A percentile compares a stretch with the other conserved stretches of the same genome.
Evolutionary conservation across 2,797 vertebrate genomes (phyloP).

Genomic region (Gobionotothen gibberifrons): DNA sequence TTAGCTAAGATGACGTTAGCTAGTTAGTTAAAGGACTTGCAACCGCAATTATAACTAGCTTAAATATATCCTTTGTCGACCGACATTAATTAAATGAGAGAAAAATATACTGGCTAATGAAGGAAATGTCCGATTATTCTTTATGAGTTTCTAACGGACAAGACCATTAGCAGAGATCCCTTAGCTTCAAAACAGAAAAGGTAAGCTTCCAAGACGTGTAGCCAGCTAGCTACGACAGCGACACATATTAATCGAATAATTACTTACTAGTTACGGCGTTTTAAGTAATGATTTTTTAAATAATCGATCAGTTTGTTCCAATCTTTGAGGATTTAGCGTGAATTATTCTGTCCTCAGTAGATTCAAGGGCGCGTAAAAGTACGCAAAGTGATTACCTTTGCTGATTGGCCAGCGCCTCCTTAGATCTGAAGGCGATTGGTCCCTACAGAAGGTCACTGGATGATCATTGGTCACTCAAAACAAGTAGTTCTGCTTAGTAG

Average conservation of each 20-base stretch:
- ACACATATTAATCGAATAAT: neutral
- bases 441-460: neutral
- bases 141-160: neutral
- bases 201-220: neutral
- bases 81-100: too few species aligned
- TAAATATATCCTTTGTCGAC: neutral
- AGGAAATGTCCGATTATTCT: neutral
- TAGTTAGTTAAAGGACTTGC: neutral
- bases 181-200: too few species aligned
- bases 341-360: accelerated
- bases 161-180: neutral
- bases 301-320: neutral
- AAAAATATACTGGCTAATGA: neutral
- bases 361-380: constrained; percentile 11
- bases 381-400: neutral
- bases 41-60: neutral
- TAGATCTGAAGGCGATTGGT: constrained; percentile 47
- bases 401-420: constrained; percentile 28
- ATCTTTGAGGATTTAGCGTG: accelerated
- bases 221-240: neutral
- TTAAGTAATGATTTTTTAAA: neutral
- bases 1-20: neutral
- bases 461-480: constrained; percentile 10
- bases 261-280: neutral
- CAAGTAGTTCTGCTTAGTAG: neutral